Percentiles rank a stretch among this genome's conserved stretches.
Evolutionary conservation across 2,113 vertebrate genomes (phyloP).

Genomic region (Nyctibius bracteatus): DNA sequence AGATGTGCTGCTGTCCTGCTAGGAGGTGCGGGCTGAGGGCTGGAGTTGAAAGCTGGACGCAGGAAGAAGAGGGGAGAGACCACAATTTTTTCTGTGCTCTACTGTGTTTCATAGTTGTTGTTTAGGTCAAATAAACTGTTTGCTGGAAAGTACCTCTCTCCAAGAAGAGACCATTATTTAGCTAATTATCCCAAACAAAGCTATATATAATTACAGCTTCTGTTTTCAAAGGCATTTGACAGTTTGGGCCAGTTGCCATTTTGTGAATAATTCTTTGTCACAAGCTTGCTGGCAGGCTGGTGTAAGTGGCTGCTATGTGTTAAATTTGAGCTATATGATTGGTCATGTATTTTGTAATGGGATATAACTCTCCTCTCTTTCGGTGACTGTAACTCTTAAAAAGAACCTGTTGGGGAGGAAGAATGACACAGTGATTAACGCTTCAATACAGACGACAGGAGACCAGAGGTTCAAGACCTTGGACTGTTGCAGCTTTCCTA

Average conservation of each 20-base stretch:
- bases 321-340: not conserved
- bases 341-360: not conserved
- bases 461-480: not conserved
- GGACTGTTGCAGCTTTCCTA: not conserved
- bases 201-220: conserved; percentile 8
- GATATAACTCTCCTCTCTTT: not conserved
- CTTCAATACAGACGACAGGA: not conserved
- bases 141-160: conserved; percentile 3
- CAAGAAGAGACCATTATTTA: not conserved
- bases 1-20: not conserved
- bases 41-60: rapidly evolving
- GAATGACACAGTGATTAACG: not conserved
- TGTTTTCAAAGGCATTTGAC: conserved; percentile 28
- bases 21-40: not conserved
- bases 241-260: not conserved
- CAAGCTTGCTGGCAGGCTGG: not conserved
- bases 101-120: not conserved
- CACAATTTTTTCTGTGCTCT: not conserved
- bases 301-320: not conserved
- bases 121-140: not conserved
- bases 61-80: not conserved
- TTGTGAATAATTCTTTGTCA: conserved; percentile 27
- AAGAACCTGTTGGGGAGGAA: not conserved
- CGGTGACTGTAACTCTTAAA: not conserved
- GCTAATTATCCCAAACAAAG: not conserved